These are phyloP conservation scores for Telmatherina bonti DNA, from an alignment of 2,797 vertebrate genomes.

Conservation along the genomic window DNA sequence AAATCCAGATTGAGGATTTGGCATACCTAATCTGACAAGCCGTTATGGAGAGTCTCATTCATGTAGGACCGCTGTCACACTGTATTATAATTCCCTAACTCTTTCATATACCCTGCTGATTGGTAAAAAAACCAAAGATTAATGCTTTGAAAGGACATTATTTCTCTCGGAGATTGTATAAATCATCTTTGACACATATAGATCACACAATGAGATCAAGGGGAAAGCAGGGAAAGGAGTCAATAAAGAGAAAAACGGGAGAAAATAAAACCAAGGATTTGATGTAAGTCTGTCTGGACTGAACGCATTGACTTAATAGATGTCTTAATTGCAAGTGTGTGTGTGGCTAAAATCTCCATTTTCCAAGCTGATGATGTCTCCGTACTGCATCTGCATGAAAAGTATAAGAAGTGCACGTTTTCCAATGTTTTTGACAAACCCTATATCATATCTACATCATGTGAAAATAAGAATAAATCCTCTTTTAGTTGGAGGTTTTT, in stretches of 20 bases:
- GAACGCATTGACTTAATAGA: slow-evolving; percentile 30
- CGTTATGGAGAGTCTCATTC: slow-evolving; percentile 78
- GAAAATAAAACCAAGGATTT: slow-evolving; percentile 38
- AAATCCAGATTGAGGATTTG: slow-evolving; percentile 77
- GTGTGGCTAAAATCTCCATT: background rate
- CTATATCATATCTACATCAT: too few species aligned
- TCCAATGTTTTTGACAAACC: background rate
- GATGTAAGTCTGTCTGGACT: slow-evolving; percentile 30
- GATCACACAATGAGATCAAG: slow-evolving; percentile 52
- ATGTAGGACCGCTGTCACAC: slow-evolving; percentile 56
- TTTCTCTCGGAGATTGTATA: slow-evolving; percentile 52
- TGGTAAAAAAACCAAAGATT: slow-evolving; percentile 70
- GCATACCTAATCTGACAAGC: slow-evolving; percentile 77
- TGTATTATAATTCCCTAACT: slow-evolving; percentile 60
- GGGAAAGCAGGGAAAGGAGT: slow-evolving; percentile 6
- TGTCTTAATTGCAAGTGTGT: slow-evolving; percentile 22
- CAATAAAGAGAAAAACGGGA: slow-evolving; percentile 20
- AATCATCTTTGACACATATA: slow-evolving; percentile 67
- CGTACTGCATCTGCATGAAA: slow-evolving; percentile 7
- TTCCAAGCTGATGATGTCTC: slow-evolving; percentile 1
- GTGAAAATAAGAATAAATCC: too few species aligned
- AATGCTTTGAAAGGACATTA: slow-evolving; percentile 63
- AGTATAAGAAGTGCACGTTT: background rate
- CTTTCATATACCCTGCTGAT: slow-evolving; percentile 45
- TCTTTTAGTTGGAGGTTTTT: too few species aligned